Evolutionary conservation across 2,113 vertebrate genomes (phyloP), one percentile per base, ranked within the genome.

Genomic region (Entelurus aequoreus): DNA sequence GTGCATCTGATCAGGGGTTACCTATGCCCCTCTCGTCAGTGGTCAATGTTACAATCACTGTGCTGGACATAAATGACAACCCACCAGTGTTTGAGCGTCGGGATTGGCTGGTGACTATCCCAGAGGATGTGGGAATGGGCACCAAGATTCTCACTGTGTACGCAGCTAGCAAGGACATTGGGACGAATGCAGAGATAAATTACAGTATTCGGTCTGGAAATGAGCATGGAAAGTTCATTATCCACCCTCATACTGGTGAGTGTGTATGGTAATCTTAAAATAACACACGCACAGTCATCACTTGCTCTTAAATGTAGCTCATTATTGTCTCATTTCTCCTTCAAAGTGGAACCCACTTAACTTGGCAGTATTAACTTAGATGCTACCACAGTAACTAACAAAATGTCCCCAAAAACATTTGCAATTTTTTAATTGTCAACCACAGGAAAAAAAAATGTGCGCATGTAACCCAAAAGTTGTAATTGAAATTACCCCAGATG

Each of bases 41-140:
- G 28, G 84, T 92, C 62, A 95, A 92, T 0, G 84, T 98, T 37
- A 96, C 94, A 5, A 93, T 99, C 70, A 94, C 91, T 0, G 95
- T 99, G 28, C 83, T 99, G 55, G 97, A 99, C 72, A 91, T 99
- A 54, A 99, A 99, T 11, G 97, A 99, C 86, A 98, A 98, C 75
- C 97, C 96, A 0, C 97, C 97, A 0, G 93, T 98, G 64, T 99
- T 99, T 36, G 95, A 97, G 80, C 92, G 93, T 15, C 93, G 93
- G 21, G 97, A 99, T 74, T 95, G 97, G 66, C 84, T 96, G 21
- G 92, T 94, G 0, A 93, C 93, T 0, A 92, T 98, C 49, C 91
- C 92, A 0, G 97, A 99, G 72, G 94, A 98, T 48, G 90, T 94
- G 3, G 83, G 85, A 2, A 87, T 91, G 28, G 95, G 94, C 40